Percentiles rank a stretch among this genome's conserved stretches.
Conservation (phyloP, 1,140 invertebrate genomes). For the Drosophila truncata region DNA sequence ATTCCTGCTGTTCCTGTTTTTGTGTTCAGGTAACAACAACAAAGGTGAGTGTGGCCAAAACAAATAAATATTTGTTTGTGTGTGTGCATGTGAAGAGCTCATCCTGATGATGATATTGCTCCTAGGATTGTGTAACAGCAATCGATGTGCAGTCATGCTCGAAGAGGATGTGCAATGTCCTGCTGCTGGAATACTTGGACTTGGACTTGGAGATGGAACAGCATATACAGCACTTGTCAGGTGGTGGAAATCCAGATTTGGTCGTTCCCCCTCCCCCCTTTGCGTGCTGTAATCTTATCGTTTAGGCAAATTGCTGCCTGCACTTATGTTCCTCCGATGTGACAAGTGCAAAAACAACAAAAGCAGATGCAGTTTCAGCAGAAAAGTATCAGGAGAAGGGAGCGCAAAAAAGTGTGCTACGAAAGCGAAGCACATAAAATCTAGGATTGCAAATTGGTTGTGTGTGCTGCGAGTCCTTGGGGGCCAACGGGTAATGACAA, state of each 20-base stretch:
- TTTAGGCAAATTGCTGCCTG: constrained; percentile 65
- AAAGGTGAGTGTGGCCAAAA: constrained; percentile 12
- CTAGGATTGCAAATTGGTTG: constrained; percentile 47
- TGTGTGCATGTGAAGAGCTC: not conserved
- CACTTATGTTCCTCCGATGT: constrained; percentile 57
- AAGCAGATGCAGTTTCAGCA: constrained; percentile 7
- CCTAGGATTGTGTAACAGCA: not conserved
- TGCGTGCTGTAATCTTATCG: constrained; percentile 46
- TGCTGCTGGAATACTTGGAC: not conserved
- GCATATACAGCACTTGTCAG: constrained; percentile 18
- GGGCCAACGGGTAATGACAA: constrained; percentile 18
- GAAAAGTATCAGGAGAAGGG: not conserved
- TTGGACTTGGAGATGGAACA: constrained; percentile 1
- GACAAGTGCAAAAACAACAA: constrained; percentile 25
- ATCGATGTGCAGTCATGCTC: constrained; percentile 12
- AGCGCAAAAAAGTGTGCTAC: constrained; percentile 14
- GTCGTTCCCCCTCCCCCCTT: not conserved
- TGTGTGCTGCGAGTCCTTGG: constrained; percentile 11
- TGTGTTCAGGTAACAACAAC: constrained; percentile 4
- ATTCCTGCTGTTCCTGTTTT: constrained; percentile 2
- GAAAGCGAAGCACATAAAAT: constrained; percentile 18
- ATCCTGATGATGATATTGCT: constrained; percentile 1
- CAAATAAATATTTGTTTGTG: constrained; percentile 12
- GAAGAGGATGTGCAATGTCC: constrained; percentile 18
- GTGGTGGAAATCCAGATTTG: constrained; percentile 6